These are phyloP conservation scores for Acromyrmex heyeri DNA, from an alignment of 1,140 invertebrate genomes.

Conservation along the genomic window DNA sequence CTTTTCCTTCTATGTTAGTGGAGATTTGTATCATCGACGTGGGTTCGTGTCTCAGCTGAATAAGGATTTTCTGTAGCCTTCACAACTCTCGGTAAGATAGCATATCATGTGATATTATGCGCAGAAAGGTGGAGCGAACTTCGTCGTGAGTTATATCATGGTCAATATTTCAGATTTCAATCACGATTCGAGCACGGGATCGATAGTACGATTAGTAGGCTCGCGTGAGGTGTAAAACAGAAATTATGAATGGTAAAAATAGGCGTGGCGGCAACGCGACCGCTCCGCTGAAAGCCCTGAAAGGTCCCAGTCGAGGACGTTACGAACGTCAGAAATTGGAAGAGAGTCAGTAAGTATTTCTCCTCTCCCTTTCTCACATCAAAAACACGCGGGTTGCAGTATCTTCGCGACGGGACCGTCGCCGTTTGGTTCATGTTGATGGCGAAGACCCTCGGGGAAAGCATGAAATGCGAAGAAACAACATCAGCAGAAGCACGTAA, in stretches of 20 bases:
- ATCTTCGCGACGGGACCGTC: background rate
- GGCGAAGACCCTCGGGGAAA: constrained; percentile 47
- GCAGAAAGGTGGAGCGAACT: background rate
- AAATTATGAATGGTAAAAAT: constrained; percentile 30
- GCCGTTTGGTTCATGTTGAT: constrained; percentile 15
- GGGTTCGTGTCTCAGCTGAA: background rate
- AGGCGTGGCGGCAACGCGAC: background rate
- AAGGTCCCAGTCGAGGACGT: background rate
- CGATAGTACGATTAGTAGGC: constrained; percentile 5
- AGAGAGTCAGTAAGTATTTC: background rate
- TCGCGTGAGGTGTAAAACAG: constrained; percentile 26
- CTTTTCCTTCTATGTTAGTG: background rate
- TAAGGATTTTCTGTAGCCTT: background rate
- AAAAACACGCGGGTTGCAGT: background rate
- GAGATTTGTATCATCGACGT: background rate
- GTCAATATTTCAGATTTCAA: constrained; percentile 31
- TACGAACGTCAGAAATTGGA: background rate
- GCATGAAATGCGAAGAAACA: constrained; percentile 75
- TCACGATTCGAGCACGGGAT: background rate
- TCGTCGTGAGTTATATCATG: background rate
- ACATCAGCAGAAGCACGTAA: constrained; percentile 65
- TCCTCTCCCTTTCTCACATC: background rate
- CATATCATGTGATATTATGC: background rate
- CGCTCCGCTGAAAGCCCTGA: background rate
- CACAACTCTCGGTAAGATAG: background rate